Percentiles rank a stretch among this genome's conserved stretches.
Conservation (phyloP, 2,888 invertebrate genomes). For the Octonoba sinensis region DNA sequence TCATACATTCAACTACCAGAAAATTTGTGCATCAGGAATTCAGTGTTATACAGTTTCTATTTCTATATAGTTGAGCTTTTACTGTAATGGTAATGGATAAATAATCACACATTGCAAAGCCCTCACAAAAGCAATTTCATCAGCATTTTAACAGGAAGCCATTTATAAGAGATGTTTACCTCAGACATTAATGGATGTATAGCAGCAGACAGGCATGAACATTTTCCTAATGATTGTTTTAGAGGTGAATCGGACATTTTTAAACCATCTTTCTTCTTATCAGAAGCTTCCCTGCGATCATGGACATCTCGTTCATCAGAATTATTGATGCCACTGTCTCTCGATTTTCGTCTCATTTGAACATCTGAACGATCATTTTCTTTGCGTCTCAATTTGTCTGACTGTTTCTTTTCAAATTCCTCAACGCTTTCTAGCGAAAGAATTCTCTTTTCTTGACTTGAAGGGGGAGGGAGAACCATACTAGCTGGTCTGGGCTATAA, state of each 20-base stretch:
- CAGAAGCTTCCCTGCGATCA: constrained; percentile 21
- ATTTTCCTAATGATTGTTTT: constrained; percentile 69
- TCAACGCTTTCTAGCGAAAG: constrained; percentile 16
- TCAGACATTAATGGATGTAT: constrained; percentile 69
- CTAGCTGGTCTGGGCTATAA: constrained; percentile 56
- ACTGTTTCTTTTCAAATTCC: constrained; percentile 37
- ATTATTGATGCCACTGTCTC: constrained; percentile 5
- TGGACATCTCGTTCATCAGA: constrained; percentile 11
- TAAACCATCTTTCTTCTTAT: constrained; percentile 37
- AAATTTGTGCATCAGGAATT: too few species aligned
- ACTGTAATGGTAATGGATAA: too few species aligned
- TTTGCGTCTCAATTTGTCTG: too few species aligned
- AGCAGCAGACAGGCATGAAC: constrained; percentile 68
- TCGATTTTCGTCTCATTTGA: constrained; percentile 4
- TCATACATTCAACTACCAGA: too few species aligned
- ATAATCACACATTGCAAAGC: too few species aligned
- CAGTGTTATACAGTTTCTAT: too few species aligned
- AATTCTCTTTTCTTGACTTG: constrained; percentile 19
- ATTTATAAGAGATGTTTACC: constrained; percentile 64
- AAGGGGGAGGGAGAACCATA: constrained; percentile 59
- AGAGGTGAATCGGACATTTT: constrained; percentile 27
- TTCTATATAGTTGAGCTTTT: too few species aligned
- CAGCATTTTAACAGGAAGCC: background rate
- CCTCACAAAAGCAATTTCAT: too few species aligned
- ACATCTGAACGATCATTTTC: background rate